Conservation (phyloP, 2,113 vertebrate species). For the Microtus richardsoni region DNA sequence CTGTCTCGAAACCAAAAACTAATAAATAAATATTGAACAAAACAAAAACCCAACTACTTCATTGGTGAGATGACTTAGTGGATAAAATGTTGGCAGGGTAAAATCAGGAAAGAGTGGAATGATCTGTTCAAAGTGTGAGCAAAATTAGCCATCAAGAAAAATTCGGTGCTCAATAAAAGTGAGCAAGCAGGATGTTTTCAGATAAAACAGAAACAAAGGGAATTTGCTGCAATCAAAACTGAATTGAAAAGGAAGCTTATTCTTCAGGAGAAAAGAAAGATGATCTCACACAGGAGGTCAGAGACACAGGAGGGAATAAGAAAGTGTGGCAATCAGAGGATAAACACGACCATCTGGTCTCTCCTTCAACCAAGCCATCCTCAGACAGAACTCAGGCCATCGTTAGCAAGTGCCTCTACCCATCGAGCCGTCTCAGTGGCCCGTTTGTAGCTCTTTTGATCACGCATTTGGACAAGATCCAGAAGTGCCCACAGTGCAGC, state of each 20-base stretch:
- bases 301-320: background rate
- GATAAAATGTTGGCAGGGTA: background rate
- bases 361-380: background rate
- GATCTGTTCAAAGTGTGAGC: background rate
- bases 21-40: background rate
- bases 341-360: background rate
- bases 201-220: background rate
- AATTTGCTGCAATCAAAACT: background rate
- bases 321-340: background rate
- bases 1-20: background rate
- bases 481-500: background rate
- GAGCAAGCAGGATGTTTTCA: background rate
- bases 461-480: background rate
- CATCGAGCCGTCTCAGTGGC: background rate
- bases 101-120: background rate
- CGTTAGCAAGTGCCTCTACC: background rate
- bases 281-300: background rate
- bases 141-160: background rate
- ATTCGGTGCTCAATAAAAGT: background rate
- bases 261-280: background rate
- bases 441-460: background rate
- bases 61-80: background rate
- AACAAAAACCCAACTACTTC: background rate
- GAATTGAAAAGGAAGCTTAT: background rate
- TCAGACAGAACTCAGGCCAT: background rate